Conservation (phyloP, 2,113 vertebrate species). For the Dascyllus trimaculatus region DNA sequence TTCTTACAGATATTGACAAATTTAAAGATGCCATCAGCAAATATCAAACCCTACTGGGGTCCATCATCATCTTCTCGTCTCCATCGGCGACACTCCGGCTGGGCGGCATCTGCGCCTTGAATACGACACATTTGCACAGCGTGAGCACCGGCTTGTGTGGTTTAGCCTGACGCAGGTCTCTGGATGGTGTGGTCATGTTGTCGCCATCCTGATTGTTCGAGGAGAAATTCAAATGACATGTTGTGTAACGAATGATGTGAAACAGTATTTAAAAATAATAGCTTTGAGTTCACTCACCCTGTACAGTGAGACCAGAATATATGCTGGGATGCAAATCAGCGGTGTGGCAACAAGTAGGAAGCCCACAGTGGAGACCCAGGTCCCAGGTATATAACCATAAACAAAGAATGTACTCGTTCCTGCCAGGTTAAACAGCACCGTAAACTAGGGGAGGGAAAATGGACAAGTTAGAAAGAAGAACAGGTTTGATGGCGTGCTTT, state of each 20-base stretch:
- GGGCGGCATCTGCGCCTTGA: constrained; percentile 9
- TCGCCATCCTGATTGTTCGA: constrained; percentile 39
- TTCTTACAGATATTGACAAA: not conserved
- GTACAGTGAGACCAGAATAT: constrained; percentile 58
- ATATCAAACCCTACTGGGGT: constrained; percentile 57
- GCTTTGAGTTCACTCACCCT: constrained; percentile 64
- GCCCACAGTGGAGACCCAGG: not conserved
- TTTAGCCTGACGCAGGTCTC: constrained; percentile 76
- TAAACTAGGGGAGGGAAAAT: constrained; percentile 59
- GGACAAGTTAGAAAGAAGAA: not conserved
- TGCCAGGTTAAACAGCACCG: constrained; percentile 53
- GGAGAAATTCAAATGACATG: not conserved
- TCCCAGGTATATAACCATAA: not conserved
- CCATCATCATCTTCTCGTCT: constrained; percentile 45
- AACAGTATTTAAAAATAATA: not conserved
- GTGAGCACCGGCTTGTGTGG: constrained; percentile 79
- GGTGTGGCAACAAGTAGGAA: constrained; percentile 67
- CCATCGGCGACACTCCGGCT: not conserved
- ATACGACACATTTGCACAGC: constrained; percentile 61
- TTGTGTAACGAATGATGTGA: not conserved
- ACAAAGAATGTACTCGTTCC: rapidly evolving
- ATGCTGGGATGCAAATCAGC: constrained; percentile 79
- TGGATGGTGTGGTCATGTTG: constrained; percentile 67
- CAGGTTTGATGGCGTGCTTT: not conserved
- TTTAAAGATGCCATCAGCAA: not conserved